phyloP scores from a whole-genome alignment of 2,888 invertebrate genomes.

The Cybosia mesomella region DNA sequence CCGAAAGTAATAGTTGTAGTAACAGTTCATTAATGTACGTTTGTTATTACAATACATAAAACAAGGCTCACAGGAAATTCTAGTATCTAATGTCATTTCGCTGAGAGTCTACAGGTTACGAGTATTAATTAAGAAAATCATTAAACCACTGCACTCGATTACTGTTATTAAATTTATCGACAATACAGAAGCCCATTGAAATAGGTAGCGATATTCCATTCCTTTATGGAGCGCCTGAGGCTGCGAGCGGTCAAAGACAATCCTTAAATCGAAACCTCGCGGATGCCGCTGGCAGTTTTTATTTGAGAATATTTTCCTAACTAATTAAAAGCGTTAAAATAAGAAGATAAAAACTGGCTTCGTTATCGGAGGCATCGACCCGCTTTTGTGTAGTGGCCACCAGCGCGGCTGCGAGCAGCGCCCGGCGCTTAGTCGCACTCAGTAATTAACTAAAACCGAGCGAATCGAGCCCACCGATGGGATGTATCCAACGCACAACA shows the following conservation, averaged over 20 bases:
- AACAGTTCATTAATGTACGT: background rate
- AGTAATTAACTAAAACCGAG: constrained; percentile 84
- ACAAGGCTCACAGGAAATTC: background rate
- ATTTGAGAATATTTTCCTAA: constrained; percentile 87
- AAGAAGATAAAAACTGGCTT: constrained; percentile 83
- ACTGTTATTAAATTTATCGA: constrained; percentile 74
- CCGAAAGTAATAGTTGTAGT: background rate
- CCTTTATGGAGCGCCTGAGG: constrained; percentile 75
- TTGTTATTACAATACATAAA: background rate
- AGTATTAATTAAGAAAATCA: constrained; percentile 59
- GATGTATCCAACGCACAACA: constrained; percentile 65
- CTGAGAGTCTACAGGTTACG: constrained; percentile 46
- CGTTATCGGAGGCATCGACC: constrained; percentile 86
- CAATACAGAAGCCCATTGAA: constrained; percentile 80
- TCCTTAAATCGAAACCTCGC: constrained; percentile 70
- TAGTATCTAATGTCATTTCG: constrained; percentile 44
- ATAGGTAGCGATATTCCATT: constrained; percentile 71
- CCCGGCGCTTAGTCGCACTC: constrained; percentile 73
- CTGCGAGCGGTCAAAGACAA: constrained; percentile 76
- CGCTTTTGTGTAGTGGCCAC: constrained; percentile 84
- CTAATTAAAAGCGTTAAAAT: constrained; percentile 87
- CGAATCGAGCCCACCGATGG: constrained; percentile 59
- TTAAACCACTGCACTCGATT: constrained; percentile 68
- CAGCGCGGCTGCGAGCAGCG: constrained; percentile 64
- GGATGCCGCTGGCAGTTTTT: constrained; percentile 77